These are phyloP conservation scores for Phortica magna DNA, from an alignment of 2,888 invertebrate genomes.

Conservation along the genomic window DNA sequence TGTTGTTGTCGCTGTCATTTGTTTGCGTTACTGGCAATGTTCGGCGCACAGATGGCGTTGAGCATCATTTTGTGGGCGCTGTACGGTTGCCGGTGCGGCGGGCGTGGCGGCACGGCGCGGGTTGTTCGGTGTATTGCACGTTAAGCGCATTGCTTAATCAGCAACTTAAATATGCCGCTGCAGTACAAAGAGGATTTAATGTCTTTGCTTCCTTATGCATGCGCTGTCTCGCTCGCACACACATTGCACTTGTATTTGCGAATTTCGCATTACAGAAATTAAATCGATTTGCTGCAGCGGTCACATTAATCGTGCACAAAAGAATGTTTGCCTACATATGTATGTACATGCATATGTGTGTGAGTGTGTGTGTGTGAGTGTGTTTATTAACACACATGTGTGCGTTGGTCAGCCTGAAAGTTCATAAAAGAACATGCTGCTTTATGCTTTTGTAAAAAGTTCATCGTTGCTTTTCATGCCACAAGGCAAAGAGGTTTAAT, in stretches of 20 bases:
- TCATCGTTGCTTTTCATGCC: background rate
- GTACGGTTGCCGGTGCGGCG: background rate
- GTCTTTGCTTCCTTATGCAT: constrained; percentile 37
- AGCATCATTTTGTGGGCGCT: background rate
- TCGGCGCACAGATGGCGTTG: background rate
- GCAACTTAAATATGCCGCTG: constrained; percentile 71
- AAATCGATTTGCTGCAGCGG: constrained; percentile 75
- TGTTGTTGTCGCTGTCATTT: background rate
- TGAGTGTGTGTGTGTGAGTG: background rate
- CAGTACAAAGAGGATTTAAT: constrained; percentile 59
- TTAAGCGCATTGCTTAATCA: constrained; percentile 61
- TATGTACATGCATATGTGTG: background rate
- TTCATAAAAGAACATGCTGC: constrained; percentile 14
- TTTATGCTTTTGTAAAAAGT: constrained; percentile 18
- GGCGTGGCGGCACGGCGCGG: no score
- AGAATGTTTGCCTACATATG: background rate
- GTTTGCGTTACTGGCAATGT: background rate
- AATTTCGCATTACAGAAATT: constrained; percentile 75
- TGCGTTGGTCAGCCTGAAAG: background rate
- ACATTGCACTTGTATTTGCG: constrained; percentile 55
- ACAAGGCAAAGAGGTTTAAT: constrained; percentile 12
- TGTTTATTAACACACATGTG: background rate
- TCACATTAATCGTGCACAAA: constrained; percentile 66
- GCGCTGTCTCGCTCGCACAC: constrained; percentile 20
- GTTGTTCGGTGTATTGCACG: background rate